Percentiles rank a stretch among this genome's conserved stretches.
phyloP scores from a whole-genome alignment of 2,797 vertebrate genomes.

The Galago senegalensis region DNA sequence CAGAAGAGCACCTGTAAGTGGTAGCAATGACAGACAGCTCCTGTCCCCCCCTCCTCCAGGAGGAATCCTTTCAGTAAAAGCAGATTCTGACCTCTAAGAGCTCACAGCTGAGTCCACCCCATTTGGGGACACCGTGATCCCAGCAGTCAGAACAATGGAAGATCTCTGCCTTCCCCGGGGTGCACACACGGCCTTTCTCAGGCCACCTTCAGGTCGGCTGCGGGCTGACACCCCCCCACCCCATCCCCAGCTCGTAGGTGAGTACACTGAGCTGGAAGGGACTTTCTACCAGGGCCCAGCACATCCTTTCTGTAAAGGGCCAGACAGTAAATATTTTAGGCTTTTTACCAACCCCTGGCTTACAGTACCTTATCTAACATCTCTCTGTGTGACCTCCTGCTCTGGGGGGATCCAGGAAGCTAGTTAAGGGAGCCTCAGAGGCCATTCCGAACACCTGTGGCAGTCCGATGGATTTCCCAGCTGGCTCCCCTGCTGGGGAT shows the following conservation, averaged over 20 bases:
- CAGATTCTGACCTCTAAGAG: neutral
- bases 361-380: neutral
- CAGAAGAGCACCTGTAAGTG: neutral
- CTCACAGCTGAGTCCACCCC: neutral
- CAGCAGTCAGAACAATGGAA: neutral
- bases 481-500: neutral
- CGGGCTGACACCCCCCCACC: too few relatives aligned
- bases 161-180: neutral
- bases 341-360: neutral
- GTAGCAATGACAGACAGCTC: accelerated
- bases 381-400: neutral
- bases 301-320: neutral
- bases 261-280: accelerated
- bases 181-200: neutral
- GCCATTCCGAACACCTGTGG: neutral
- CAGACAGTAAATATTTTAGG: conserved; percentile 3
- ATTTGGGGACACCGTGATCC: neutral
- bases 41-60: neutral
- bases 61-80: neutral
- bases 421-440: neutral
- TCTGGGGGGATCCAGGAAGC: neutral
- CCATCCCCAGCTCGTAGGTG: neutral
- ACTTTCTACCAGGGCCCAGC: neutral
- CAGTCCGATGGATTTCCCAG: neutral
- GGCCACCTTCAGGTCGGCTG: neutral